Conservation (phyloP, 2,797 vertebrate genomes). For the Agapornis canus region DNA sequence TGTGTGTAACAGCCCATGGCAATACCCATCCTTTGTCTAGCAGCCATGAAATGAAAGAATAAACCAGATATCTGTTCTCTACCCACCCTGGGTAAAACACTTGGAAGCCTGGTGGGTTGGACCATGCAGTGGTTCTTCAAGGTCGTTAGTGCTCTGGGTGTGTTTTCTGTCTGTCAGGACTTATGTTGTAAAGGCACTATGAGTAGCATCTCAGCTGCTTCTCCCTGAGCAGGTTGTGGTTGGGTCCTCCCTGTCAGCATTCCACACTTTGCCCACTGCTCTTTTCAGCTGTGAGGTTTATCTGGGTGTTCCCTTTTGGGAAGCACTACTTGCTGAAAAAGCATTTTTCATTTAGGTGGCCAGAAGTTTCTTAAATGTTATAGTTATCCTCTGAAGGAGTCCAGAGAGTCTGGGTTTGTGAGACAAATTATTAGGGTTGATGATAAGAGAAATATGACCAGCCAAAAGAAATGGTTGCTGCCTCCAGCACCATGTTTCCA, state of each 20-base stretch:
- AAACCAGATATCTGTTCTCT: accelerated
- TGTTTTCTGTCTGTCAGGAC: not conserved
- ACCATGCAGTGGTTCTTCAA: not conserved
- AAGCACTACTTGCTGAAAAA: not conserved
- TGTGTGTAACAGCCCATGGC: accelerated
- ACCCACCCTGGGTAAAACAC: not conserved
- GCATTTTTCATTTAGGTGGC: not conserved
- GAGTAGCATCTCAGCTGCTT: not conserved
- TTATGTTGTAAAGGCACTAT: accelerated
- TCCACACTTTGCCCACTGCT: accelerated
- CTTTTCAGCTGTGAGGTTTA: accelerated
- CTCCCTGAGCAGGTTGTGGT: not conserved
- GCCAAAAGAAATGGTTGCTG: not conserved
- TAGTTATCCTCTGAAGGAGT: too few species aligned
- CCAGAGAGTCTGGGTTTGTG: not conserved
- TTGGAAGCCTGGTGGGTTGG: not conserved
- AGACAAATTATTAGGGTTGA: accelerated
- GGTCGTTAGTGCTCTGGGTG: too few species aligned
- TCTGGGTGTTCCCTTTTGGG: not conserved
- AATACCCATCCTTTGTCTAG: not conserved
- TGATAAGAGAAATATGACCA: accelerated
- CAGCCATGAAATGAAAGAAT: too few species aligned
- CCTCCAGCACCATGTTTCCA: accelerated
- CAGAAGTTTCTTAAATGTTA: accelerated
- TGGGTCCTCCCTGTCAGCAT: accelerated